Base-by-base conservation (phyloP, 1,140 invertebrate genomes). In the Chrysoperla carnea region DNA sequence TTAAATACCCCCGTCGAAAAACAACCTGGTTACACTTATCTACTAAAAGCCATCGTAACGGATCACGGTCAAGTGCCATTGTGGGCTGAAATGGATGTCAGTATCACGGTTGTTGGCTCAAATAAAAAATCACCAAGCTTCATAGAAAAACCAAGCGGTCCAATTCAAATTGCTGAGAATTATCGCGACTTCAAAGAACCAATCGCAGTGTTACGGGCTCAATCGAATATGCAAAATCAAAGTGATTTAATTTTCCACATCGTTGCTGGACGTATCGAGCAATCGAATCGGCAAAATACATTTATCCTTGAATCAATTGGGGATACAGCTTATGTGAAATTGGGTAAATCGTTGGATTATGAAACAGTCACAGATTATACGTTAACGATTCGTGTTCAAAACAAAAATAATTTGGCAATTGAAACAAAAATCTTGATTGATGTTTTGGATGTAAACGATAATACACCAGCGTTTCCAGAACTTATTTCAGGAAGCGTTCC, bases 51-150 rank as follows among this genome's bases (percentile, higher is more conserved):
- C 1, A 71, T 72, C 35, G 88, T 87, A 1, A 70, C 68, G 28
- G 89, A 93, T 61, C 71, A 75, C 51, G 85, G 85, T 6, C 61
- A 66, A 47, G 63, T 61, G 35, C 68, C 71, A 4, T 67, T 73
- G 53, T 63, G 67, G 45, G 73, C 73, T 48, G 67, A 67, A 36
- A 85, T 84, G 41, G 75, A 79, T 54, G 68, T 92, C 45, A 72
- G 79, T 46, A 84, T 93, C 47, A 70, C 75, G 46, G 84, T 92
- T 13, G 83, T 90, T 1, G 84, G 86, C 53, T 85, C 85, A 2
- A 77, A 84, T 54, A 89, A 87, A 59, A 87, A 89, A 60, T 77
- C 85, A 35, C 89, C 89, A 37, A 69, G 64, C 33, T 84, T 84
- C 51, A 66, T 72, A 37, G 63, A 70, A 44, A 62, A 69, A 42